Evolutionary conservation across 2,888 invertebrate genomes (phyloP).

Genomic region (Mesodorylaimus sp.): DNA sequence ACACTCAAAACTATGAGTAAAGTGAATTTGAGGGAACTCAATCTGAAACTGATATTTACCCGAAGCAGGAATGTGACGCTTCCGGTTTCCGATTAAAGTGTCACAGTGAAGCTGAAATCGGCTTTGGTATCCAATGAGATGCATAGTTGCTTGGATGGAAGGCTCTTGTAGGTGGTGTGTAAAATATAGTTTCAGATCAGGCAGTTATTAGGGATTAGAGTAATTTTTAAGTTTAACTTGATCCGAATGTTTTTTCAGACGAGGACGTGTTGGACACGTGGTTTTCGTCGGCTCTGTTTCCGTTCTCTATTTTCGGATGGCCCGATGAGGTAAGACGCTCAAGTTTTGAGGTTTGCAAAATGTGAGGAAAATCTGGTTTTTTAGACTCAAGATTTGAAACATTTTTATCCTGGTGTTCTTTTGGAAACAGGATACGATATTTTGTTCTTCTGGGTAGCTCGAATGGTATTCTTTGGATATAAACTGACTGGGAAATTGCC

Average conservation of each 20-base stretch:
- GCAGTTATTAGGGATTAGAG: too few relatives aligned
- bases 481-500: constrained; percentile 73
- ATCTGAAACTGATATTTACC: too few relatives aligned
- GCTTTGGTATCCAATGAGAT: too few relatives aligned
- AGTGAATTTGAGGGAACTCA: too few relatives aligned
- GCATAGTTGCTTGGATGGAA: too few relatives aligned
- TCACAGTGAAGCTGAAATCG: too few relatives aligned
- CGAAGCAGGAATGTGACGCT: too few relatives aligned
- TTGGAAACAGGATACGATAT: constrained; percentile 87
- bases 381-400: constrained; percentile 47
- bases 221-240: too few relatives aligned
- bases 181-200: too few relatives aligned
- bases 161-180: too few relatives aligned
- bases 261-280: constrained; percentile 96
- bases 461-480: constrained; percentile 94
- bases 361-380: constrained; percentile 15
- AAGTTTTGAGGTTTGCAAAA: constrained; percentile 5
- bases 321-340: constrained; percentile 44
- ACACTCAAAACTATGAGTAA: too few relatives aligned
- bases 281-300: constrained; percentile 91
- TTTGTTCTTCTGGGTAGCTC: constrained; percentile 96
- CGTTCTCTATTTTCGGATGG: constrained; percentile 94
- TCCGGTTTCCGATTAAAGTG: too few relatives aligned
- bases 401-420: constrained; percentile 74
- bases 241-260: constrained; percentile 40